A percentile compares a stretch with the other conserved stretches of the same genome.
Conservation (phyloP, 2,888 invertebrate species). For the Bembecia ichneumoniformis region DNA sequence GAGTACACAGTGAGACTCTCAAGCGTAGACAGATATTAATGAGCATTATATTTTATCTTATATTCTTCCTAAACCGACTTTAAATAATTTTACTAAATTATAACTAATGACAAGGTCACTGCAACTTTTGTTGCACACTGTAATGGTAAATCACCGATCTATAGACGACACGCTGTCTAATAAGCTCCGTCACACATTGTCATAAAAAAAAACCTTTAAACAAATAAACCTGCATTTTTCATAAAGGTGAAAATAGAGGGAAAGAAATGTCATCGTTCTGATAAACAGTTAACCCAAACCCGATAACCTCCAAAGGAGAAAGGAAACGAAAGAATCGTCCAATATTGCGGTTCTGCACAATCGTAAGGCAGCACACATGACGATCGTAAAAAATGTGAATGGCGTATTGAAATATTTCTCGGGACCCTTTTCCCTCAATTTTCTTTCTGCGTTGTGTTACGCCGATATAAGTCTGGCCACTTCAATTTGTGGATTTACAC, state of each 20-base stretch:
- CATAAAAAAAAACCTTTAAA: no score
- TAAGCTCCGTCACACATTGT: no score
- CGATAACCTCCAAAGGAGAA: background rate
- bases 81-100: no score
- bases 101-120: no score
- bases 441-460: slow-evolving; percentile 46
- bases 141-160: no score
- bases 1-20: no score
- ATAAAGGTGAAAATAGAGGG: background rate
- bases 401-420: slow-evolving; percentile 67
- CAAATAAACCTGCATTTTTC: background rate
- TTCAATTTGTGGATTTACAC: slow-evolving; percentile 1
- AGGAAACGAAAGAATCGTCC: slow-evolving; percentile 20
- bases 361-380: slow-evolving; percentile 55
- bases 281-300: background rate
- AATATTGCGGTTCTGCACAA: slow-evolving; percentile 56
- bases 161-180: no score
- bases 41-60: no score
- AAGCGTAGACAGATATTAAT: no score
- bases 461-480: slow-evolving; percentile 48
- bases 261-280: background rate
- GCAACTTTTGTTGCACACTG: no score
- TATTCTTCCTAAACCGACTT: no score
- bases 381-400: slow-evolving; percentile 66
- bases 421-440: slow-evolving; percentile 59